phyloP scores from a whole-genome alignment of 1,140 invertebrate species.

The Neotoxoptera formosana region DNA sequence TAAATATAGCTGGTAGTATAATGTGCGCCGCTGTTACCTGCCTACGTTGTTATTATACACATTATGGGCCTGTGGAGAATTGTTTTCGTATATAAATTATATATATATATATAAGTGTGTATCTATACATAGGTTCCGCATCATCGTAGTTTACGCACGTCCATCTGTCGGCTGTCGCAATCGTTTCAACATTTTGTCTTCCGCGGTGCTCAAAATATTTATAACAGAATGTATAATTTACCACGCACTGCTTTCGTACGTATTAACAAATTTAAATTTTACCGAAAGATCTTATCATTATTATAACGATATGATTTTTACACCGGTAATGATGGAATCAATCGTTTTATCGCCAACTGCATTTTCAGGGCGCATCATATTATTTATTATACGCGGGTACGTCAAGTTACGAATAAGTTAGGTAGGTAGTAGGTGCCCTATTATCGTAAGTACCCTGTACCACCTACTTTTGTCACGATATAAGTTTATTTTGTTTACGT shows the following conservation, averaged over 20 bases:
- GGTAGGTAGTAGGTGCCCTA: no score
- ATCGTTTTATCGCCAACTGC: no score
- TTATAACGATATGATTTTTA: no score
- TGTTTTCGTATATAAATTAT: not conserved
- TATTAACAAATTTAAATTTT: not conserved
- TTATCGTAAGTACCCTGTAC: no score
- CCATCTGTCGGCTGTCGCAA: not conserved
- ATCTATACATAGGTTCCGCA: not conserved
- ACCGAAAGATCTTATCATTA: not conserved
- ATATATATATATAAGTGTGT: no score
- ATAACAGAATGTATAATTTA: not conserved
- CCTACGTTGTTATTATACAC: constrained; percentile 29
- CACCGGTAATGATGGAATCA: no score
- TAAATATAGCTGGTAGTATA: constrained; percentile 15
- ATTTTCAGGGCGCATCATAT: no score
- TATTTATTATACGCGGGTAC: no score
- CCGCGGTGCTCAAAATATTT: no score
- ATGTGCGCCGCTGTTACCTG: not conserved
- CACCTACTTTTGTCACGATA: no score
- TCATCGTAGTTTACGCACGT: constrained; percentile 3
- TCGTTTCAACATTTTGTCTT: not conserved
- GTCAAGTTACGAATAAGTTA: no score
- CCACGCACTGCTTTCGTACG: not conserved
- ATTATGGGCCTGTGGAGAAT: not conserved
- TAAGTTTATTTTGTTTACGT: not conserved